A percentile compares a stretch with the other conserved stretches of the same genome.
Evolutionary conservation across 2,888 invertebrate species (phyloP).

Genomic region (Dolomedes plantarius): DNA sequence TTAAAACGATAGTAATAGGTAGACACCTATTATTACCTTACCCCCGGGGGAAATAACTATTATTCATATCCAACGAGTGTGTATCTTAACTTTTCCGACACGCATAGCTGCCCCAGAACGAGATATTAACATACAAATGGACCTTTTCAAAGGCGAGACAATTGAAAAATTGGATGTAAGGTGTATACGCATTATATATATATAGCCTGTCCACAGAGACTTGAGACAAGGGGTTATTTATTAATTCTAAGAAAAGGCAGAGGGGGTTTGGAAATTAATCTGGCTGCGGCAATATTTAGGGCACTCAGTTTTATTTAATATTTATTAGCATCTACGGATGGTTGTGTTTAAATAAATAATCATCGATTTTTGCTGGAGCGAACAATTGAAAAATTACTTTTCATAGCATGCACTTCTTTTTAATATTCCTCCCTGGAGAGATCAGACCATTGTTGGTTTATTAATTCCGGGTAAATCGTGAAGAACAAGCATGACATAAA

Average conservation of each 20-base stretch:
- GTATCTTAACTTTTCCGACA: constrained; percentile 51
- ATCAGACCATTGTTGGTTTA: too few species aligned
- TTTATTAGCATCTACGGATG: neutral
- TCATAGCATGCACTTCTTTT: too few species aligned
- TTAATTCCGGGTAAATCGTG: too few species aligned
- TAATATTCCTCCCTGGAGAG: too few species aligned
- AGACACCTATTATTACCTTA: constrained; percentile 38
- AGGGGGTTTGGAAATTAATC: constrained; percentile 8
- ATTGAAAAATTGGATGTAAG: constrained; percentile 64
- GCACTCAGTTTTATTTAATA: too few species aligned
- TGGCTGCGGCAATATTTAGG: neutral
- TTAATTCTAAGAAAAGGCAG: constrained; percentile 44
- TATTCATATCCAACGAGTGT: constrained; percentile 17
- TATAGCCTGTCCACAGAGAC: constrained; percentile 37
- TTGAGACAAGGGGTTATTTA: constrained; percentile 39
- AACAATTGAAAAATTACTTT: too few species aligned
- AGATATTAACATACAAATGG: constrained; percentile 61
- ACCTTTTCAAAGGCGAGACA: constrained; percentile 24
- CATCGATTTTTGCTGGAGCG: too few species aligned
- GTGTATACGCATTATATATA: constrained; percentile 39
- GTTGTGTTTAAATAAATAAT: too few species aligned
- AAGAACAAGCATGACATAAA: too few species aligned
- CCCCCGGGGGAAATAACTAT: constrained; percentile 42
- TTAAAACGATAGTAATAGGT: constrained; percentile 54
- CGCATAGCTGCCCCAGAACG: too few species aligned